Evolutionary conservation across 1,140 invertebrate species (phyloP).

Genomic region (Heliconius congener): DNA sequence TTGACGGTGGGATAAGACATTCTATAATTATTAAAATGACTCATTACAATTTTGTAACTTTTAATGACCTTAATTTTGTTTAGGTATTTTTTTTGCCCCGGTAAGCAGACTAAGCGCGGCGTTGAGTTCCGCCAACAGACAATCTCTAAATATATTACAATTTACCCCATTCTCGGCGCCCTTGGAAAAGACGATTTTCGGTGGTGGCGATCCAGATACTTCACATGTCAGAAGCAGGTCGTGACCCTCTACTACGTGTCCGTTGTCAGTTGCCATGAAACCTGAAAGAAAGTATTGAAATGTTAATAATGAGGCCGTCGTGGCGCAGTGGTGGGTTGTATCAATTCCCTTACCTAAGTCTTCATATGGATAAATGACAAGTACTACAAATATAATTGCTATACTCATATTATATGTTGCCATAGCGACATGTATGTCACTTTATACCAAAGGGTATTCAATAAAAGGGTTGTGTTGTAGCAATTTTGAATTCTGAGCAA

Average conservation of each 20-base stretch:
- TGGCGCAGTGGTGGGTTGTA: too few relatives aligned
- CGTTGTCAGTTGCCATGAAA: conserved; percentile 52
- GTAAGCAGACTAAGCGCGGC: neutral
- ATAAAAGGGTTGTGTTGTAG: too few relatives aligned
- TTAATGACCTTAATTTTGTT: neutral
- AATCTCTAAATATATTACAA: neutral
- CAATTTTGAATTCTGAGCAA: too few relatives aligned
- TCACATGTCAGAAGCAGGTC: conserved; percentile 58
- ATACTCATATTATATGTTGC: too few relatives aligned
- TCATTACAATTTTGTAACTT: too few relatives aligned
- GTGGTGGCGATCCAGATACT: conserved; percentile 54
- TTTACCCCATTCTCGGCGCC: conserved; percentile 51
- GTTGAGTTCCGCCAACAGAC: neutral
- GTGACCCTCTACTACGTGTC: conserved; percentile 47
- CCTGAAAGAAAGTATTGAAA: conserved; percentile 42
- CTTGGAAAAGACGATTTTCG: conserved; percentile 60
- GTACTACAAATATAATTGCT: too few relatives aligned
- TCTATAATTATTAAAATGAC: neutral
- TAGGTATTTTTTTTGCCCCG: neutral
- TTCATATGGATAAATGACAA: too few relatives aligned
- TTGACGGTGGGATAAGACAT: conserved; percentile 23
- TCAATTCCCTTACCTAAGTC: too few relatives aligned
- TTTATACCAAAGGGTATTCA: too few relatives aligned
- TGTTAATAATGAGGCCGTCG: neutral
- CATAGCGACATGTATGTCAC: too few relatives aligned